Evolutionary conservation across 2,888 invertebrate species (phyloP), one percentile per base, ranked within the genome.

Genomic region (Glaucopsyche alexis): DNA sequence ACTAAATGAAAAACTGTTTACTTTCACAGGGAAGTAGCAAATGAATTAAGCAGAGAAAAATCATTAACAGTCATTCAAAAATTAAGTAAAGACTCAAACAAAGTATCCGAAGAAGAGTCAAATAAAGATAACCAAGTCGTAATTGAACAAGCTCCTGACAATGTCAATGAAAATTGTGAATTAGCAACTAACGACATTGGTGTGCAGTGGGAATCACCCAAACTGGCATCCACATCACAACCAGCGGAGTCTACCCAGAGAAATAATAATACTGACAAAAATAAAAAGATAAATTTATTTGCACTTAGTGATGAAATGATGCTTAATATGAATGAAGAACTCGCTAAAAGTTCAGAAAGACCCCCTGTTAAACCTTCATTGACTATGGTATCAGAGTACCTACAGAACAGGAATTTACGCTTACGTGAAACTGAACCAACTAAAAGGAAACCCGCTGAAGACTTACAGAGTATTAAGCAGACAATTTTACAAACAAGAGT

Each of bases 261-360:
- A 82, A 64, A 79, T 69, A 83, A 81, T 71, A 86, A 83, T 81
- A 77, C 81, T 14, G 86, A 86, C 29, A 85, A 84, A 77, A 85
- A 76, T 75, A 88, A 84, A 79, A 84, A 81, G 76, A 74, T 82
- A 3, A 87, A 93, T 78, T 79, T 93, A 66, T 93, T 93, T 87
- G 91, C 92, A 11, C 76, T 91, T 5, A 93, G 93, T 77, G 86
- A 88, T 73, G 92, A 92, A 80, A 93, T 93, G 92, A 91, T 90
- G 13, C 84, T 86, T 16, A 89, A 88, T 76, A 81, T 93, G 75
- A 81, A 88, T 29, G 88, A 88, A 16, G 84, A 85, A 5, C 73
- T 80, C 13, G 79, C 78, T 9, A 79, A 79, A 60, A 77, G 78
- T 40, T 74, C 80, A 40, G 83, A 80, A 74, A 82, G 83, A 49